Percentiles rank a stretch among this genome's conserved stretches.
Conservation (phyloP, 2,797 vertebrate species). For the Chelonia mydas region DNA sequence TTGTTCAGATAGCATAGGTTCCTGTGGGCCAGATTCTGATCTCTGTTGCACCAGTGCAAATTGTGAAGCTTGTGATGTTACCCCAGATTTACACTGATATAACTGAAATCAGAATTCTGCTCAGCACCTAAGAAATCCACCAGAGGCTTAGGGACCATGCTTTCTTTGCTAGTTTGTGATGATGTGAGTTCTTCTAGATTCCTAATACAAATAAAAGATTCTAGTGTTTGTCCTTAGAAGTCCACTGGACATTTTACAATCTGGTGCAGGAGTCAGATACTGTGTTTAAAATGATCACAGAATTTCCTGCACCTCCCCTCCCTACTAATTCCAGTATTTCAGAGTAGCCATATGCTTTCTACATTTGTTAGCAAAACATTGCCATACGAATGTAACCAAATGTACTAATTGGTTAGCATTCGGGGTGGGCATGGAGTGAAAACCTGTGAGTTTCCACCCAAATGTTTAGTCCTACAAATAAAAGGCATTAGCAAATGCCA, state of each 20-base stretch:
- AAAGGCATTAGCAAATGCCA: constrained; percentile 32
- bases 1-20: constrained; percentile 17
- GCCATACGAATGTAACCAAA: constrained; percentile 9
- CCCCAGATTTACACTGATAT: neutral
- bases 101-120: neutral
- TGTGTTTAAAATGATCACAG: constrained; percentile 38
- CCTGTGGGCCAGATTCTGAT: constrained; percentile 13
- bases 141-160: neutral
- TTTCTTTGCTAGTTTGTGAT: neutral
- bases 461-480: constrained; percentile 38
- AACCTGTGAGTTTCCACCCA: constrained; percentile 25
- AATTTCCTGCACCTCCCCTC: constrained; percentile 41
- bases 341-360: constrained; percentile 43
- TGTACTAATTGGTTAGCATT: neutral
- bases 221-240: constrained; percentile 17
- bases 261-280: neutral
- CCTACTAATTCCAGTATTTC: neutral
- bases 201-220: neutral
- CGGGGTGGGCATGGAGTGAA: neutral
- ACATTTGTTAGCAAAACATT: constrained; percentile 22
- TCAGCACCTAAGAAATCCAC: neutral
- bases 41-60: neutral
- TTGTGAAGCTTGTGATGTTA: constrained; percentile 19
- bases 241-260: neutral
- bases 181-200: neutral